phyloP scores from a whole-genome alignment of 2,888 invertebrate species.

The Standfussiana lucernea region DNA sequence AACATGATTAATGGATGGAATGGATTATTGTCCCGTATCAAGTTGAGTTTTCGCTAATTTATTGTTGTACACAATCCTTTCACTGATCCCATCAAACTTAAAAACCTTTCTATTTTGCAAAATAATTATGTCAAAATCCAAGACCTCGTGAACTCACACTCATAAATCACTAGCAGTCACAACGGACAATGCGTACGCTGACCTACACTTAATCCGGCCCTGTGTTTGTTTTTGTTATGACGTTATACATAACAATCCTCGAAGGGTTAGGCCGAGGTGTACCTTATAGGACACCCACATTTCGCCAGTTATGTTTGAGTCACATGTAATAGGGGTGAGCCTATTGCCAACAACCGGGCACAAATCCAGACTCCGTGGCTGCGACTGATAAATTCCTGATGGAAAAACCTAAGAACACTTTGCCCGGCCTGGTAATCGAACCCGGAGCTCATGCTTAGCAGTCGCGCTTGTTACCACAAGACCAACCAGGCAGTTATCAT shows the following conservation, averaged over 20 bases:
- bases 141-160: background rate
- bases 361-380: background rate
- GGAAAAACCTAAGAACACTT: background rate
- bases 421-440: background rate
- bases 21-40: no score
- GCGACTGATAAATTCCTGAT: background rate
- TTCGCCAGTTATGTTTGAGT: background rate
- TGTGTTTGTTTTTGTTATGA: constrained; percentile 30
- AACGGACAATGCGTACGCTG: constrained; percentile 36
- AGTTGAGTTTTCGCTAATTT: background rate
- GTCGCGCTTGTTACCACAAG: background rate
- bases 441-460: background rate
- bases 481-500: background rate
- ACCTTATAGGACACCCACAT: background rate
- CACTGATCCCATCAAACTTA: constrained; percentile 4
- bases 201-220: constrained; percentile 49
- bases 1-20: background rate
- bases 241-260: background rate
- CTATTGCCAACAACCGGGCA: background rate
- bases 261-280: background rate
- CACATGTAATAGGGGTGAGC: background rate
- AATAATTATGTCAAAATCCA: constrained; percentile 26
- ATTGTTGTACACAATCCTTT: background rate
- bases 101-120: constrained; percentile 31
- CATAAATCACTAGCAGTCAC: constrained; percentile 41